Evolutionary conservation across 2,113 vertebrate species (phyloP), one percentile per base, ranked within the genome.

Genomic region (Gobiocypris rarus): DNA sequence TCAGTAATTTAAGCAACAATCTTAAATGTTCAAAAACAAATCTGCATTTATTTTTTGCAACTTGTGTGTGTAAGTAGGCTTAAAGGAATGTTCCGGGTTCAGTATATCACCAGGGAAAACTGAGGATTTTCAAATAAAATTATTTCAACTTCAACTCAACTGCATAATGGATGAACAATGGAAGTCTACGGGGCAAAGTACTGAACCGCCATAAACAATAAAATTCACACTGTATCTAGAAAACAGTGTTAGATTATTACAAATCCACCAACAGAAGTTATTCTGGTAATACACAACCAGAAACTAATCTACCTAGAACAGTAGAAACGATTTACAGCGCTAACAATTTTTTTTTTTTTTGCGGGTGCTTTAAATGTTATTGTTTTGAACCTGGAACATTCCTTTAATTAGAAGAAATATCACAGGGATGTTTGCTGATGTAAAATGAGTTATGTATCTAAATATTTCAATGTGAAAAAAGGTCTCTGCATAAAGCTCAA

Each of bases 391-490:
- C 76, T 63, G 76, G 19, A 34, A n/a, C 45, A 52, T 69, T 69
- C 22, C 24, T 79, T 65, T 11, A 19, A 63, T 77, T 58, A n/a
- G 9, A 5, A 38, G n/a, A 54, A 24, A 41, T 15, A 63, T 43
- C 41, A 81, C 43, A 81, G 79, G 78, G 43, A 81, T 31, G 26
- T 52, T 81, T 38, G 76, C 41, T 63, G 58, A 63, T 61, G 24
- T 63, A 31, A 43, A 28, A 24, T 3, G 11, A 63, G 24, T 28
- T 26, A 8, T 80, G n/a, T 48, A 48, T 80, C 63, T 52, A 52
- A 43, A 43, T 43, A 56, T 78, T 41, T 84, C 31, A 86, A 45
- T 86, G 82, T 84, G 76, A 86, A 86, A n/a, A 83, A 56, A 19
- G n/a, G 15, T 80, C 48, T 56, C 85, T 50, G 19, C 26, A 41